Base-by-base conservation (phyloP, 2,797 vertebrate genomes). In the Salmo trutta region DNA sequence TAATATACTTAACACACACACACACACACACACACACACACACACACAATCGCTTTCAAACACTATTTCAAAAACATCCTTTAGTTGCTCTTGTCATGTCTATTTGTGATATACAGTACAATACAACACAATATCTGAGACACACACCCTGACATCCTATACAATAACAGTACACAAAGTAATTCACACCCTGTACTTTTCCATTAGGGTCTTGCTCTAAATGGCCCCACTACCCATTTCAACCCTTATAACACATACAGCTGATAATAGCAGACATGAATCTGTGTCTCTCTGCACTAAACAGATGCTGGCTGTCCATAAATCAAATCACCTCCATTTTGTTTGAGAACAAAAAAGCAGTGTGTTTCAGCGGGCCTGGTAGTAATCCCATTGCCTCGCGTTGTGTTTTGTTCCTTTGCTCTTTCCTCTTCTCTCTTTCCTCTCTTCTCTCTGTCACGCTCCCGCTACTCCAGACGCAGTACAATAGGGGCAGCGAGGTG, bases 181-280 rank as follows among this genome's bases (percentile, higher is more conserved):
- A 85, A 85, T 76, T 81, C 86, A 90, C 88, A 83, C 77, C 1
- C 77, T 79, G 85, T 84, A 82, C 4, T 29, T 31, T 67, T 16
- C 65, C 29, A 16, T 17, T 21, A 64, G 59, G 59, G 59, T 12
- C 21, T 64, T 24, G 59, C 21, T 64, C 4, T 67, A 67, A 16
- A 17, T 67, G 88, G 88, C 90, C 91, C 87, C 15, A 73, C 79
- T 77, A 72, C 81, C 17, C 66, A 66, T 76, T 86, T 90, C 87
- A 24, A 31, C 85, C 87, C 88, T 73, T 52, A 81, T 87, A 90
- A 92, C 91, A 93, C 88, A 90, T 91, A 92, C 91, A 91, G 89
- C 87, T 87, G 89, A 90, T 93, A 93, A 93, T 92, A 91, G 92
- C 90, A 88, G 90, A 92, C 93, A 93, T 93, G 93, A 93, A 93